Evolutionary conservation across 2,113 vertebrate genomes (phyloP), one percentile per base, ranked within the genome.

Genomic region (Spea bombifrons): DNA sequence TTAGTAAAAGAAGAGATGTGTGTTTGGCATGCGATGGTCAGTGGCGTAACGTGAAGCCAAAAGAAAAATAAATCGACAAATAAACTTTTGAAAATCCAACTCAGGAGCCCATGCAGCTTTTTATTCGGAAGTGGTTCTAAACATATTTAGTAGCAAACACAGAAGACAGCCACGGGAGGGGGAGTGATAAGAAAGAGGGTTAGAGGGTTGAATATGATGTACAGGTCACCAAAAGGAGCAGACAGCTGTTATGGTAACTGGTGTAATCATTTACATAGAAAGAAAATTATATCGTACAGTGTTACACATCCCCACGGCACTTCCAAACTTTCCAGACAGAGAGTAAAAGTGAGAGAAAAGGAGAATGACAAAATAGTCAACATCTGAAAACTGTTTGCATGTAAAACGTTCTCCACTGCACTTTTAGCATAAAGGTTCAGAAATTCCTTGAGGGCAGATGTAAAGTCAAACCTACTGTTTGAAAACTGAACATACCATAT

Each of bases 321-420:
- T 90, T 92, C 79, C 88, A 91, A 88, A 90, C 86, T 90, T 90
- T 80, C 86, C 75, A 89, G 84, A 83, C 84, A 86, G 81, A 84
- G 76, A 30, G 86, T 80, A 83, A 75, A 86, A 68, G 73, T 3
- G 46, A 82, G 81, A 87, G 82, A 87, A 82, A 52, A 83, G 83
- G 65, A 80, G 63, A 73, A 75, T 30, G 15, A 81, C 5, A 57
- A 73, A 77, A 76, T 9, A 8, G 0, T 82, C 43, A 15, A 77
- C 0, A 71, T 81, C 48, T 47, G 44, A 66, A 46, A 64, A 50
- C 57, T 17, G n/a, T 44, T 73, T 71, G 50, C 50, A 76, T 52
- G 44, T 52, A 83, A 80, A 80, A 82, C 72, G 17, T 69, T 77
- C 67, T 81, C 6, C 76, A 71, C 71, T 77, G 75, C 84, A 75